These are phyloP conservation scores for Chloroceryle inda DNA, from an alignment of 2,797 vertebrate species.

Conservation along the genomic window DNA sequence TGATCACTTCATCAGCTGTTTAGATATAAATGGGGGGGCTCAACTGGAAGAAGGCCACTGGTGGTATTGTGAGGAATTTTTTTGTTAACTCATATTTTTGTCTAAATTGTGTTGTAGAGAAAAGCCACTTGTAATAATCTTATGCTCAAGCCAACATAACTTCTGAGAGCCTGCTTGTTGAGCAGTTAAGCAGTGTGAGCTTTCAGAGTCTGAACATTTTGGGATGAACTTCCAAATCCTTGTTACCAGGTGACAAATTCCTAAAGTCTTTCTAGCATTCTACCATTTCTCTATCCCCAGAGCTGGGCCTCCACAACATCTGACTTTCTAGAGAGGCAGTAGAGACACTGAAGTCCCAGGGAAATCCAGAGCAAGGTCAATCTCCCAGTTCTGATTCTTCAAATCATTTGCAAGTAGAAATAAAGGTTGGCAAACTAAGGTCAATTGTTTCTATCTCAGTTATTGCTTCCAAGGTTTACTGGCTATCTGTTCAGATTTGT, in stretches of 20 bases:
- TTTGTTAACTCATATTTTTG: rapidly evolving
- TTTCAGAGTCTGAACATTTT: background rate
- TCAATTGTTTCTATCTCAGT: background rate
- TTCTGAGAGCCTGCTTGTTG: background rate
- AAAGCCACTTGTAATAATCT: background rate
- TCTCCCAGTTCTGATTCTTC: background rate
- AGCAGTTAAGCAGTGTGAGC: background rate
- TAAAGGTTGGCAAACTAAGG: background rate
- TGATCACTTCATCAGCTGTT: conserved; percentile 63
- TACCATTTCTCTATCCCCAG: background rate
- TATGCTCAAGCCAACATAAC: background rate
- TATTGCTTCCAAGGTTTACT: background rate
- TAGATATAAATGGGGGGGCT: conserved; percentile 52
- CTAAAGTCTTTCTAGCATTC: background rate
- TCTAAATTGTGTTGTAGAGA: background rate
- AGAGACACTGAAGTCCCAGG: background rate
- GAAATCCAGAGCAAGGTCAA: background rate
- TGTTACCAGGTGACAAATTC: background rate
- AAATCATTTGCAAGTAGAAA: background rate
- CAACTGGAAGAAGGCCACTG: background rate
- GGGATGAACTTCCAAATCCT: background rate
- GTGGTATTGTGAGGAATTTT: background rate
- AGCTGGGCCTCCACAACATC: background rate
- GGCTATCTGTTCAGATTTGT: background rate
- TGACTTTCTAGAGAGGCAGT: background rate